Evolutionary conservation across 2,797 vertebrate species (phyloP).

Genomic region (Rhadinocentrus ornatus): DNA sequence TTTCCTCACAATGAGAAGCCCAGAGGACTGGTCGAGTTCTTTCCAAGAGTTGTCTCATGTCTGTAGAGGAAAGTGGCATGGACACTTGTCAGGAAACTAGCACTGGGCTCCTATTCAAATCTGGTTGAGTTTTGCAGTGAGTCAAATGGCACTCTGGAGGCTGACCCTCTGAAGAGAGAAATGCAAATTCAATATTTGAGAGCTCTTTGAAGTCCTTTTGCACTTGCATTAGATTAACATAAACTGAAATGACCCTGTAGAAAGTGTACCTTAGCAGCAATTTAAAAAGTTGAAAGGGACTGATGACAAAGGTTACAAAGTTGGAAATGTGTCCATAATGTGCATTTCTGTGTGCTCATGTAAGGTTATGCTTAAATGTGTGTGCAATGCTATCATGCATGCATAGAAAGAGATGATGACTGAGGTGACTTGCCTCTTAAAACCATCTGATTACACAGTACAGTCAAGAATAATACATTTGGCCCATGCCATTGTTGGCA

Average conservation of each 20-base stretch:
- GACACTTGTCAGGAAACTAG: constrained; percentile 77
- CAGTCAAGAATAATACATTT: constrained; percentile 25
- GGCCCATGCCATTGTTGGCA: constrained; percentile 24
- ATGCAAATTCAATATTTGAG: constrained; percentile 71
- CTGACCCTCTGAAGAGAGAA: constrained; percentile 64
- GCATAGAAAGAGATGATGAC: constrained; percentile 7
- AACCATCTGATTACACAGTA: constrained; percentile 20
- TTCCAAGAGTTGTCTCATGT: constrained; percentile 75
- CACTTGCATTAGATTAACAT: constrained; percentile 70
- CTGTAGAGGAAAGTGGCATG: constrained; percentile 73
- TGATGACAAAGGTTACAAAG: constrained; percentile 45
- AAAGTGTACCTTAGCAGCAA: constrained; percentile 35
- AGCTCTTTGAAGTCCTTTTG: constrained; percentile 66
- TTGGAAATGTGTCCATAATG: constrained; percentile 24
- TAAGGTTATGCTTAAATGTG: constrained; percentile 5
- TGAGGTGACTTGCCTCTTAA: constrained; percentile 13
- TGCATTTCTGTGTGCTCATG: constrained; percentile 13
- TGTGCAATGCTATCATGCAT: background rate
- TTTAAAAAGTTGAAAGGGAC: constrained; percentile 48
- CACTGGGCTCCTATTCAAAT: constrained; percentile 58
- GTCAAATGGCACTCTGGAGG: constrained; percentile 63
- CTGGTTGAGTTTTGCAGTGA: constrained; percentile 62
- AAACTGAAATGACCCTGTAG: constrained; percentile 70
- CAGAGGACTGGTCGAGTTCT: constrained; percentile 51
- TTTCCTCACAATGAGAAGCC: constrained; percentile 69